phyloP scores from a whole-genome alignment of 1,140 invertebrate genomes.

The Drusus annulatus region DNA sequence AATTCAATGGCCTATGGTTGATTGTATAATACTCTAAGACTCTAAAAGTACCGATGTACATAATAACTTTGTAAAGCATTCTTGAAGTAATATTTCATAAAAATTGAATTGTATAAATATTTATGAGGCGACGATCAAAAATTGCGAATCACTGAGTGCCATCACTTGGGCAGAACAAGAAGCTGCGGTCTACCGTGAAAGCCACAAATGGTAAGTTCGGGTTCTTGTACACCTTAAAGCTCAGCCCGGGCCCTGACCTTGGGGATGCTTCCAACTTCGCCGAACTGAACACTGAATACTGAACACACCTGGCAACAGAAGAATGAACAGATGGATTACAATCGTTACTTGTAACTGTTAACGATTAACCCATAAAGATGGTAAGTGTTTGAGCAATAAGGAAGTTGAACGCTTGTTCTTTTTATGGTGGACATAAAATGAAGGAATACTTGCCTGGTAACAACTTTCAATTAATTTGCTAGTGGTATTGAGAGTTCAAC shows the following conservation, averaged over 20 bases:
- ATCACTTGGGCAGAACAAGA: neutral
- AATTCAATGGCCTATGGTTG: too few species aligned
- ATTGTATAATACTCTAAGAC: too few species aligned
- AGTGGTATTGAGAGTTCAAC: too few species aligned
- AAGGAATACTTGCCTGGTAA: neutral
- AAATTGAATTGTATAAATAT: too few species aligned
- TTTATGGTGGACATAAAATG: conserved; percentile 1
- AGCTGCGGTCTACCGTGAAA: neutral
- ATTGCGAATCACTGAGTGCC: neutral
- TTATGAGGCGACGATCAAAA: too few species aligned
- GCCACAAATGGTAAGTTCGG: neutral
- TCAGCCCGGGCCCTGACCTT: neutral
- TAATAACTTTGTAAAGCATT: too few species aligned
- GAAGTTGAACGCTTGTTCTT: conserved; percentile 7
- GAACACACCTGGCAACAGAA: neutral
- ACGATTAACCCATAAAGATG: neutral
- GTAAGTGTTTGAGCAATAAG: conserved; percentile 6
- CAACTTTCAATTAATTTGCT: too few species aligned
- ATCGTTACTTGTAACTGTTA: neutral
- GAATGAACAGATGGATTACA: neutral
- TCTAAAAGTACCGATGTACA: too few species aligned
- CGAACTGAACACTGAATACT: neutral
- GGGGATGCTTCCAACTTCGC: neutral
- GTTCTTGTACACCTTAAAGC: neutral
- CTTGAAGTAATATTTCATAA: too few species aligned